Evolutionary conservation across 2,888 invertebrate species (phyloP).

Genomic region (Girardia tigrina): DNA sequence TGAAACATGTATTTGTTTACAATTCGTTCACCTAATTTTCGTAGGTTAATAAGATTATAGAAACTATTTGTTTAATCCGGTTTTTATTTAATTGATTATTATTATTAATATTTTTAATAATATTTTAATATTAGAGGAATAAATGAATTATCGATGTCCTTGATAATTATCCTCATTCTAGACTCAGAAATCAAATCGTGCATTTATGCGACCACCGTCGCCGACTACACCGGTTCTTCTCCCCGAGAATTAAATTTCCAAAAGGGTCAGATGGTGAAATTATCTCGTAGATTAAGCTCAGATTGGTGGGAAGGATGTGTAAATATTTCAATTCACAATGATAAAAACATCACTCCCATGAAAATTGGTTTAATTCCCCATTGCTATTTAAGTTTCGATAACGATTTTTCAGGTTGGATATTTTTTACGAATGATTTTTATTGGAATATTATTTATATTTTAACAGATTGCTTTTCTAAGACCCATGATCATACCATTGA

Average conservation of each 20-base stretch:
- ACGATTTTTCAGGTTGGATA: background rate
- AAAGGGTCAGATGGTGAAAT: slow-evolving; percentile 3
- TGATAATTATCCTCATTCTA: background rate
- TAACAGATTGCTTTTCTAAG: background rate
- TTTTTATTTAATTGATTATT: no score
- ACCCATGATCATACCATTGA: background rate
- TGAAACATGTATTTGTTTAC: no score
- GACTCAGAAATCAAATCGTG: background rate
- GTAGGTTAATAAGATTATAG: no score
- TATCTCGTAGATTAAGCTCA: slow-evolving; percentile 29
- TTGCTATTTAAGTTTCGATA: background rate
- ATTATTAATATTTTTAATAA: no score
- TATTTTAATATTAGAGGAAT: no score
- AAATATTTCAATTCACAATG: background rate
- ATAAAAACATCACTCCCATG: background rate
- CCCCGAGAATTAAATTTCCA: slow-evolving; percentile 32
- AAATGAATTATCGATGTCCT: no score
- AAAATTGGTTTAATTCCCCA: slow-evolving; percentile 29
- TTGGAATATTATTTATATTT: background rate
- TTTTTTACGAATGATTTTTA: background rate
- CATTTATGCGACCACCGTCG: background rate
- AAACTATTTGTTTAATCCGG: no score
- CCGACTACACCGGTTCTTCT: slow-evolving; percentile 1
- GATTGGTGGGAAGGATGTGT: slow-evolving; percentile 35
- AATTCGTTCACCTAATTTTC: no score